Evolutionary conservation across 2,797 vertebrate species (phyloP).

Genomic region (Orestias chungarensis): DNA sequence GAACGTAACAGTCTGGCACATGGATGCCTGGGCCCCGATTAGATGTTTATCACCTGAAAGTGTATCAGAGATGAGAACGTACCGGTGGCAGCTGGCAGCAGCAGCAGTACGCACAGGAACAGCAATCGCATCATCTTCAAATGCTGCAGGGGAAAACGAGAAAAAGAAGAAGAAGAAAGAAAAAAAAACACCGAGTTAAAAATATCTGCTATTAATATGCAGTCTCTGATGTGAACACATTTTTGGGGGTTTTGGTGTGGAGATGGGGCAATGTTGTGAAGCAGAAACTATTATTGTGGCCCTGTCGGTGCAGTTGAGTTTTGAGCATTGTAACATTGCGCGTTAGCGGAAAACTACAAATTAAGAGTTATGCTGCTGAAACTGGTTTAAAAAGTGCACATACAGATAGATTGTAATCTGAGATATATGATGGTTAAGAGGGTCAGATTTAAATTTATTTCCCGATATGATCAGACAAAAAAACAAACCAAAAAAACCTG

Average conservation of each 20-base stretch:
- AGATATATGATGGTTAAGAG: conserved; percentile 18
- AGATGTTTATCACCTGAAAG: conserved; percentile 71
- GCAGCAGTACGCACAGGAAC: conserved; percentile 76
- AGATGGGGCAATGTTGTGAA: conserved; percentile 43
- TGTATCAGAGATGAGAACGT: conserved; percentile 68
- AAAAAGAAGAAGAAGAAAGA: neutral
- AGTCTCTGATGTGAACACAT: conserved; percentile 55
- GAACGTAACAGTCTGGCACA: conserved; percentile 42
- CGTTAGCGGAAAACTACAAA: conserved; percentile 56
- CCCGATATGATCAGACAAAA: conserved; percentile 73
- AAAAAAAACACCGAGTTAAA: conserved; percentile 56
- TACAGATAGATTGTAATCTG: conserved; percentile 55
- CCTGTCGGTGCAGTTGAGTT: conserved; percentile 31
- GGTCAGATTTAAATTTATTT: conserved; percentile 49
- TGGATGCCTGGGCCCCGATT: conserved; percentile 51
- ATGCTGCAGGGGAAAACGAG: conserved; percentile 62
- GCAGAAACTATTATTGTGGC: conserved; percentile 53
- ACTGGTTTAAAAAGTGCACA: conserved; percentile 23
- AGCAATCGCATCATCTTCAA: conserved; percentile 84
- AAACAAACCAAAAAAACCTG: conserved; percentile 15
- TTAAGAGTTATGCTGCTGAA: conserved; percentile 23
- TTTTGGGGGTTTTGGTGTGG: conserved; percentile 54
- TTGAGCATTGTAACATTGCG: conserved; percentile 22
- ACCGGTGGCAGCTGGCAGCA: conserved; percentile 75
- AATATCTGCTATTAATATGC: conserved; percentile 71